Conservation (phyloP, 1,140 invertebrate genomes). For the Zophobas morio region DNA sequence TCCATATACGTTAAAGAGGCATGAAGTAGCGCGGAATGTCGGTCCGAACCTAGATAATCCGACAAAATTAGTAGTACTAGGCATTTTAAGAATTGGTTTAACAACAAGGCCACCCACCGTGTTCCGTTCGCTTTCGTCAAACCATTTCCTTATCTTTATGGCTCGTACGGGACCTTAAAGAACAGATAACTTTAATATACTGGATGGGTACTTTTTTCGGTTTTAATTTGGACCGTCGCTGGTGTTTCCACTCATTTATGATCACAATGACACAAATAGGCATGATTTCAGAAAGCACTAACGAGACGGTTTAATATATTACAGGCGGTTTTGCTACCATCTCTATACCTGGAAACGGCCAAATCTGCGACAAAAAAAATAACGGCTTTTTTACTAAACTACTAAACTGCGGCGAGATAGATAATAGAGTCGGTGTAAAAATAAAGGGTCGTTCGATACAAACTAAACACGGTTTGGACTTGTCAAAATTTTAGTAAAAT, state of each 20-base stretch:
- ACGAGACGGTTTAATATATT: conserved; percentile 40
- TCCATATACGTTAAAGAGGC: conserved; percentile 39
- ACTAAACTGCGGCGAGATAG: too few species aligned
- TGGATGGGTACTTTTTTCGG: conserved; percentile 39
- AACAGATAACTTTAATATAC: conserved; percentile 48
- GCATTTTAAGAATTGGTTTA: conserved; percentile 50
- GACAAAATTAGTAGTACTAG: conserved; percentile 47
- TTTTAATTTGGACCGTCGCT: conserved; percentile 39
- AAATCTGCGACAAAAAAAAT: conserved; percentile 12
- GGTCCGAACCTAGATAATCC: conserved; percentile 43
- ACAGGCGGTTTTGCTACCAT: conserved; percentile 25
- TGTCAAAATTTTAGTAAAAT: too few species aligned
- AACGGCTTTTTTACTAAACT: not conserved
- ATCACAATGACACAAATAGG: conserved; percentile 32
- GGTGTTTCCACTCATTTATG: conserved; percentile 39
- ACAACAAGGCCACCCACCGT: conserved; percentile 44
- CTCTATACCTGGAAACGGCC: conserved; percentile 25
- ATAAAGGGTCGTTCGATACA: too few species aligned
- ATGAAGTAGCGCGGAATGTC: conserved; percentile 41
- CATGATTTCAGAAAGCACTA: conserved; percentile 38
- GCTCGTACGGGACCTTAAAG: conserved; percentile 48
- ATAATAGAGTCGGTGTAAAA: too few species aligned
- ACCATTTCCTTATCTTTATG: conserved; percentile 48
- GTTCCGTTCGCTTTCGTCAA: conserved; percentile 29
- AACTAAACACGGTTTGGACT: too few species aligned